Evolutionary conservation across 1,140 invertebrate genomes (phyloP).

Genomic region (Mactra quadrangularis): DNA sequence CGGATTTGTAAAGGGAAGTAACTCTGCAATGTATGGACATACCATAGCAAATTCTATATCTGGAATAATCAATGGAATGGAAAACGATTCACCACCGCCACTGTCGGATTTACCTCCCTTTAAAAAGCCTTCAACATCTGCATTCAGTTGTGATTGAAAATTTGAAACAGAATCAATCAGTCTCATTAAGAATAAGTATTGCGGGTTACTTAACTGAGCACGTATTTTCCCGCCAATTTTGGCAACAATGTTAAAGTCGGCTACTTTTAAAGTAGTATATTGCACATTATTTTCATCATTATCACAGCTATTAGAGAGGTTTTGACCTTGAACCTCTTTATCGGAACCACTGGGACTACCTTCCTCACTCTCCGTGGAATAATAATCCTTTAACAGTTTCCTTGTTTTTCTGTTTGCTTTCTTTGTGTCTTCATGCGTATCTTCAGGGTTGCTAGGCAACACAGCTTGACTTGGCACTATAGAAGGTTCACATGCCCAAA

Average conservation of each 20-base stretch:
- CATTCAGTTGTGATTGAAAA: constrained; percentile 85
- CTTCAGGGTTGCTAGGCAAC: constrained; percentile 4
- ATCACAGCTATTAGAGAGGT: constrained; percentile 28
- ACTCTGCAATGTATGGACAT: constrained; percentile 85
- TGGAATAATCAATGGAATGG: constrained; percentile 90
- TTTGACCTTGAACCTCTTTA: not conserved
- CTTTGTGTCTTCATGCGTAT: constrained; percentile 3
- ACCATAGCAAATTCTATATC: constrained; percentile 94
- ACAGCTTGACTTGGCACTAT: constrained; percentile 23
- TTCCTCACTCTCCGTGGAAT: constrained; percentile 60
- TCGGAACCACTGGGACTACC: constrained; percentile 7
- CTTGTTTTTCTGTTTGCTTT: constrained; percentile 53
- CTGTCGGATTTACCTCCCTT: constrained; percentile 30
- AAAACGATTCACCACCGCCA: constrained; percentile 58
- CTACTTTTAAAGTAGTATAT: constrained; percentile 53
- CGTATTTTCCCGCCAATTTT: constrained; percentile 76
- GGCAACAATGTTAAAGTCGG: constrained; percentile 72
- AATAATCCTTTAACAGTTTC: constrained; percentile 66
- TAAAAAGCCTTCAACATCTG: constrained; percentile 90
- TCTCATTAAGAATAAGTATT: constrained; percentile 94
- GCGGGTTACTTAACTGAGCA: constrained; percentile 91
- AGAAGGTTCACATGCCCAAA: constrained; percentile 87
- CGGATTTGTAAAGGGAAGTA: constrained; percentile 58
- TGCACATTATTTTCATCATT: constrained; percentile 62
- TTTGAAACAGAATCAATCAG: constrained; percentile 92